Percentiles rank a stretch among this genome's conserved stretches.
Conservation (phyloP, 2,113 vertebrate species). For the Rhadina sibilatrix region DNA sequence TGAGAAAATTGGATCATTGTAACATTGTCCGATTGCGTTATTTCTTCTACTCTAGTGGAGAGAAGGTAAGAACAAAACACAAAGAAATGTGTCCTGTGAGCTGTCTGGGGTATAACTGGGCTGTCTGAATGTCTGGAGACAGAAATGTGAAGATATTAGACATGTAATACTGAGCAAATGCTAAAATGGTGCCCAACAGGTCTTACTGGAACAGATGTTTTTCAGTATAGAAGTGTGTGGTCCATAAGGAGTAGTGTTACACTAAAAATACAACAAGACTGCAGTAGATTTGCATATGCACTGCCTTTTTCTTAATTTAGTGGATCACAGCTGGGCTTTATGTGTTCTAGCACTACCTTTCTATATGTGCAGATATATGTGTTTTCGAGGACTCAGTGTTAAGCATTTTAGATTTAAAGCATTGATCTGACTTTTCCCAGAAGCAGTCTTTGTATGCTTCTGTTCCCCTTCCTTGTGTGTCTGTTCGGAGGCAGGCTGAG, state of each 20-base stretch:
- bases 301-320: not conserved
- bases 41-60: slow-evolving; percentile 99
- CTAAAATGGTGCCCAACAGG: not conserved
- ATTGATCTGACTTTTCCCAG: not conserved
- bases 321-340: not conserved
- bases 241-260: not conserved
- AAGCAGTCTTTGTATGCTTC: not conserved
- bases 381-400: not conserved
- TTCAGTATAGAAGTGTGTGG: not conserved
- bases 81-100: not conserved
- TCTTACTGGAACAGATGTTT: not conserved
- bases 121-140: not conserved
- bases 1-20: slow-evolving; percentile 99
- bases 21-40: slow-evolving; percentile 99
- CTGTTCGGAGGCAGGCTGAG: not conserved
- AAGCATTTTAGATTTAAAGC: not conserved
- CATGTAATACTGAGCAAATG: not conserved
- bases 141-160: not conserved
- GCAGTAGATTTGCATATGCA: not conserved
- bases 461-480: not conserved
- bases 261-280: not conserved
- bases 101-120: not conserved
- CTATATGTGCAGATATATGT: rapidly evolving
- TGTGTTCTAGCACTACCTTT: not conserved
- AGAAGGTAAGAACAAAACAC: slow-evolving; percentile 83